Conservation (phyloP, 1,140 invertebrate genomes). For the Drosophila equinoxialis region DNA sequence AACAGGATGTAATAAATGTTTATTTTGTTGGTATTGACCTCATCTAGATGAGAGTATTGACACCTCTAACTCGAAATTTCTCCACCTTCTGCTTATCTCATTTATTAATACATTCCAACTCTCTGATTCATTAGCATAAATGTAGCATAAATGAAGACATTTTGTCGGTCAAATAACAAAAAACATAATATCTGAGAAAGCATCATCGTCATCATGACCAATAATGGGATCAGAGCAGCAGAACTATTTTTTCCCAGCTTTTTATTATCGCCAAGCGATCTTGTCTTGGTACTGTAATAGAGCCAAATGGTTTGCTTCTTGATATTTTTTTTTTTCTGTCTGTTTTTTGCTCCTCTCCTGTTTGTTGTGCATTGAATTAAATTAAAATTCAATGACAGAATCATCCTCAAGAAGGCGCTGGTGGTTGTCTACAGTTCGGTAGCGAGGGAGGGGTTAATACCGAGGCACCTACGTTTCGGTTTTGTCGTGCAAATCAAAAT, state of each 20-base stretch:
- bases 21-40: too few species aligned
- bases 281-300: slow-evolving; percentile 68
- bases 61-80: too few species aligned
- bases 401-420: slow-evolving; percentile 8
- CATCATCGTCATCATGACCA: slow-evolving; percentile 69
- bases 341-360: background rate
- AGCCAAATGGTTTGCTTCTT: slow-evolving; percentile 61
- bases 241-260: slow-evolving; percentile 72
- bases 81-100: slow-evolving; percentile 15
- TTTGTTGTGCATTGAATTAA: slow-evolving; percentile 66
- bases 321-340: slow-evolving; percentile 52
- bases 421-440: background rate
- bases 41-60: too few species aligned
- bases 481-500: slow-evolving; percentile 79
- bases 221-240: slow-evolving; percentile 77
- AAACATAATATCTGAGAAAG: slow-evolving; percentile 39
- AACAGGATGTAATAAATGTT: background rate
- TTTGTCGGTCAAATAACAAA: slow-evolving; percentile 42
- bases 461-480: slow-evolving; percentile 64
- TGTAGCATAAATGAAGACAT: slow-evolving; percentile 78
- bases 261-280: slow-evolving; percentile 73
- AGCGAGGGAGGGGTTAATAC: background rate
- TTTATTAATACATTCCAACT: slow-evolving; percentile 33
- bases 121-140: slow-evolving; percentile 76
- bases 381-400: slow-evolving; percentile 79